Evolutionary conservation across 2,797 vertebrate species (phyloP), one percentile per base, ranked within the genome.

Genomic region (Xiphophorus birchmanni): DNA sequence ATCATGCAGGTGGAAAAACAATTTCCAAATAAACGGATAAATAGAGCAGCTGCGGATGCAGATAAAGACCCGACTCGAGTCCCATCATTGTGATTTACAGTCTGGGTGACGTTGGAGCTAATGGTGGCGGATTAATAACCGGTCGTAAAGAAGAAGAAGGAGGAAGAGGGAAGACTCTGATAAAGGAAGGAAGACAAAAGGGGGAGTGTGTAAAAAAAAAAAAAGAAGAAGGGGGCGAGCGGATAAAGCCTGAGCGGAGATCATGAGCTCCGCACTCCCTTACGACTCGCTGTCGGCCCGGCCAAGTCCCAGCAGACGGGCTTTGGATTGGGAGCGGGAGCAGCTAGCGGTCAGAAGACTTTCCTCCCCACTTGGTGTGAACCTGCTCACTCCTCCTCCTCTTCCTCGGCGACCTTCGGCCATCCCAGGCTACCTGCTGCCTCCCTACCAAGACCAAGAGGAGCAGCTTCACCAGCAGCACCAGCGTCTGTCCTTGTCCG

Each of bases 181-280:
- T 73, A 90, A 89, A 89, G 85, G 84, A 85, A 67, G n/a, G 80
- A 79, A 76, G 79, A 80, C 85, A 83, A 76, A 76, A 73, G 86
- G 75, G 82, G 81, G 87, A 79, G 79, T 75, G 89, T 73, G 86
- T 78, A 15, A 47, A 47, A 47, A 32, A 74, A 80, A 91, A 90
- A 32, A 75, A 79, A 90, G 88, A 90, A 54, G 52, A 87, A 88
- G 90, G 82, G 84, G 71, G 78, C 15, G 77, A 83, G 86, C 77
- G 87, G 88, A 94, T 95, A 95, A 95, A 95, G 69, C 87, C 54
- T 1, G 71, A 85, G 87, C 15, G 32, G 21, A 79, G 75, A 93
- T 80, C 89, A 96, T 96, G 96, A 95, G 94, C 88, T 95, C 91
- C 69, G 89, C 93, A 90, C 87, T 95, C 56, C 91, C 93, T 37